These are phyloP conservation scores for Pseudomyrmex flavicornis DNA, from an alignment of 1,140 invertebrate genomes.

Conservation along the genomic window DNA sequence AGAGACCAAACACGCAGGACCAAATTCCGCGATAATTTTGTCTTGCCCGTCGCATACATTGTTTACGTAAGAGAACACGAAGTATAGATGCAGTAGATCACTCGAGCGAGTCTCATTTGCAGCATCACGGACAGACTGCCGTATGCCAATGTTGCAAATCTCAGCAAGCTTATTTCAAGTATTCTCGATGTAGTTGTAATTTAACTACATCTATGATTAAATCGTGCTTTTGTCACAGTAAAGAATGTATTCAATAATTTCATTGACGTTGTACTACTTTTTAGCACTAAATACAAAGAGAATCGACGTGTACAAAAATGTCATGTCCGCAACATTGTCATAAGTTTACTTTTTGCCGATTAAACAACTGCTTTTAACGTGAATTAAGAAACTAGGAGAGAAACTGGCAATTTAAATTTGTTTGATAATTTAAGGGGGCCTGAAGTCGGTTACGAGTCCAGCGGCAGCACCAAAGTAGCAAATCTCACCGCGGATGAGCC, in stretches of 20 bases:
- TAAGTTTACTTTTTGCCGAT: conserved; percentile 9
- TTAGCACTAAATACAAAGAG: no score
- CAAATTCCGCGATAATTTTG: conserved; percentile 42
- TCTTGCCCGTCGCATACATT: conserved; percentile 22
- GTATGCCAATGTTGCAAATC: conserved; percentile 29
- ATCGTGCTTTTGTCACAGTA: background rate
- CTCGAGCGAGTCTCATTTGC: background rate
- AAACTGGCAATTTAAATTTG: conserved; percentile 17
- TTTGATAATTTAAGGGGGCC: conserved; percentile 2
- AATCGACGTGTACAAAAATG: no score
- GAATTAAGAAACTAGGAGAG: background rate
- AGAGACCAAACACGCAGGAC: conserved; percentile 4
- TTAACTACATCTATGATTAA: conserved; percentile 1
- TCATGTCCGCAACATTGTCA: background rate
- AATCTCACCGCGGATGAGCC: conserved; percentile 41
- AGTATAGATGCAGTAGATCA: conserved; percentile 1
- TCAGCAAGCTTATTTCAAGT: background rate
- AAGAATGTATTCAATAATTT: background rate
- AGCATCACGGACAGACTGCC: conserved; percentile 7
- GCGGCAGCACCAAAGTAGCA: conserved; percentile 29
- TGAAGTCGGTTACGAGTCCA: conserved; percentile 40
- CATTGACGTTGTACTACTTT: no score
- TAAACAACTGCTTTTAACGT: background rate
- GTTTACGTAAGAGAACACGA: conserved; percentile 13
- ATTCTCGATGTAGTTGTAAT: conserved; percentile 10